These are phyloP conservation scores for Cyanistes caeruleus DNA, from an alignment of 2,113 vertebrate genomes.

Conservation along the genomic window DNA sequence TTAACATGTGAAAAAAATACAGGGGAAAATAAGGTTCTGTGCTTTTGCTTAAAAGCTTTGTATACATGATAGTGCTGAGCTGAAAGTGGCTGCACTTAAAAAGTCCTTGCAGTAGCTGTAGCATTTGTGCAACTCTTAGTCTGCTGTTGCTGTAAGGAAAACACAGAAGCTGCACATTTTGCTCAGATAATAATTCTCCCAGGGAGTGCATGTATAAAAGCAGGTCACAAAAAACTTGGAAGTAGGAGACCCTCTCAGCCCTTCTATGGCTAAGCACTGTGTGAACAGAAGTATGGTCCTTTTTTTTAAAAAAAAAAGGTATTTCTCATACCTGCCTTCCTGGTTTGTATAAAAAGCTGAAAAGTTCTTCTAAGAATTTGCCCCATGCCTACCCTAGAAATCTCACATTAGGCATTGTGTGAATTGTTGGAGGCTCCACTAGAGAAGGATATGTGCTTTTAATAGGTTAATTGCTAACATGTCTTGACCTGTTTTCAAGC, in stretches of 20 bases:
- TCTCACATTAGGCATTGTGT: background rate
- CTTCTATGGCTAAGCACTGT: background rate
- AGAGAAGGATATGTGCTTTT: constrained; percentile 68
- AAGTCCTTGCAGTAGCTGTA: background rate
- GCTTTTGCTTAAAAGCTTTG: background rate
- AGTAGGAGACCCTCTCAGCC: background rate
- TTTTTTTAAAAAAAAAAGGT: background rate
- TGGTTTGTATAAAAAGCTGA: constrained; percentile 43
- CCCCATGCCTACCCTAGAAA: background rate
- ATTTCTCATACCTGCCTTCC: background rate
- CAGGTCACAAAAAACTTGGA: background rate
- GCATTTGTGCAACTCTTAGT: background rate
- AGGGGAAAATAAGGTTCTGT: background rate
- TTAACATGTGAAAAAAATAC: background rate
- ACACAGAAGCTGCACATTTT: background rate
- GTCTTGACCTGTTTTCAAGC: constrained; percentile 77
- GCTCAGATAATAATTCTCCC: background rate
- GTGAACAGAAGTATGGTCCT: background rate
- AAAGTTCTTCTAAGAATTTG: constrained; percentile 17
- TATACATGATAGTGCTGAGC: background rate
- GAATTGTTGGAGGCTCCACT: constrained; percentile 6
- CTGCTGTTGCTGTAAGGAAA: background rate
- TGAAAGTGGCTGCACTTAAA: background rate
- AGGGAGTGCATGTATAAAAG: background rate
- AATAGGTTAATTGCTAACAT: constrained; percentile 78